Evolutionary conservation across 2,888 invertebrate genomes (phyloP).

Genomic region (Uropetala carovei): DNA sequence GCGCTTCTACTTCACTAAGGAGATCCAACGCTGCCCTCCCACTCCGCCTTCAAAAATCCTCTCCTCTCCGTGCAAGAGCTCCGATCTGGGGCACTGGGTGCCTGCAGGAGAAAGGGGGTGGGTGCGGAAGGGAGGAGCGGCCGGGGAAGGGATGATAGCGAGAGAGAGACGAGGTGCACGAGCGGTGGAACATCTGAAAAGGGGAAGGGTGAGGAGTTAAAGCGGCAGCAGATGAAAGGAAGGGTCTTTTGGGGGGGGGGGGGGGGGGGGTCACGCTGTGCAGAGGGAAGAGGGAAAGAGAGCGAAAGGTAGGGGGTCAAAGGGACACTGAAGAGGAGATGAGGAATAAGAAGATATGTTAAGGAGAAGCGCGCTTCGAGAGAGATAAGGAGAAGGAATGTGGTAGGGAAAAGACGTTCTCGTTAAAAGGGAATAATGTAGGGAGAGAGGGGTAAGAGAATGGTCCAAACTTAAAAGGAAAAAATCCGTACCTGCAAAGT

Average conservation of each 20-base stretch:
- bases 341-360: background rate
- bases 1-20: background rate
- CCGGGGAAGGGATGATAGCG: background rate
- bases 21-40: background rate
- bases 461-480: no score
- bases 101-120: constrained; percentile 29
- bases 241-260: background rate
- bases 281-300: background rate
- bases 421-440: no score
- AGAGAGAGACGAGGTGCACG: background rate
- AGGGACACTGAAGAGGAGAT: background rate
- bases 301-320: background rate
- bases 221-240: background rate
- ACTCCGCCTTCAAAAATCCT: background rate
- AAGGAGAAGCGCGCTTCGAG: background rate
- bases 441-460: no score
- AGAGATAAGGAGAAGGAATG: background rate
- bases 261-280: background rate
- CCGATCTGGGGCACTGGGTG: constrained; percentile 59
- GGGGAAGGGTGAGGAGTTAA: background rate
- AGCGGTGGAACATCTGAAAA: background rate
- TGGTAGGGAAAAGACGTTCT: no score
- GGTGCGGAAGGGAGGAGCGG: background rate
- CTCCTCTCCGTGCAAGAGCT: background rate
- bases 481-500: no score